Evolutionary conservation across 2,888 invertebrate genomes (phyloP).

Genomic region (Chymomyza amoena): DNA sequence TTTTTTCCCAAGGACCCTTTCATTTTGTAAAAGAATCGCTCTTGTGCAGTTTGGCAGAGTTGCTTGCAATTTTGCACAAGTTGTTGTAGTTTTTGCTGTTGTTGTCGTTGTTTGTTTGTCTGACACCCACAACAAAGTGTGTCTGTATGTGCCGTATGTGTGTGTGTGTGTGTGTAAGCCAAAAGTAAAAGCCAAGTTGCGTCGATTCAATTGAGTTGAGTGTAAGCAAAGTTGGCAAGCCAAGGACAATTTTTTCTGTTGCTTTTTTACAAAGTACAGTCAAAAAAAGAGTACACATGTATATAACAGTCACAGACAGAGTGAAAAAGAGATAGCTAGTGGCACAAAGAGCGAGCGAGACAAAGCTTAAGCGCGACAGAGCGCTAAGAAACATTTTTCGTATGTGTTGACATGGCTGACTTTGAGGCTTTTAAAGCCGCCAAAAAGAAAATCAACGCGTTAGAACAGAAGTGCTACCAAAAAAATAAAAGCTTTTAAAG

Average conservation of each 20-base stretch:
- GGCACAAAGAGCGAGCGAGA: neutral
- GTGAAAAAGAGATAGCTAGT: neutral
- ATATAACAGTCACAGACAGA: no score
- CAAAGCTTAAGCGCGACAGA: neutral
- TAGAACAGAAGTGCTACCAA: neutral
- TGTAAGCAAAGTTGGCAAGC: slow-evolving; percentile 59
- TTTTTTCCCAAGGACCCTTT: no score
- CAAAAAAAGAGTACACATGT: neutral
- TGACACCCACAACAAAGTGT: neutral
- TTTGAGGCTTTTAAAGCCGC: neutral
- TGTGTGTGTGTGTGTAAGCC: slow-evolving; percentile 20
- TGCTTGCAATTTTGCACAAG: slow-evolving; percentile 40
- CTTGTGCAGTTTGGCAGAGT: neutral
- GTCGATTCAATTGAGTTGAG: slow-evolving; percentile 49
- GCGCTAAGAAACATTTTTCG: neutral
- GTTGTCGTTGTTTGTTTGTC: neutral
- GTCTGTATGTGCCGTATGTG: slow-evolving; percentile 2
- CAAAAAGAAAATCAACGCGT: neutral
- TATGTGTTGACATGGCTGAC: neutral
- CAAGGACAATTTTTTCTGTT: slow-evolving; percentile 46
- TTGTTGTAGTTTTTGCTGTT: slow-evolving; percentile 1
- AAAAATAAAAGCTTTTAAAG: neutral
- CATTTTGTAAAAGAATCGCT: neutral
- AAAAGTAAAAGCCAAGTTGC: slow-evolving; percentile 54
- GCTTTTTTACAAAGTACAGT: slow-evolving; percentile 3